Evolutionary conservation across 1,140 invertebrate genomes (phyloP), one percentile per base, ranked within the genome.

Genomic region (Cydia strobilella): DNA sequence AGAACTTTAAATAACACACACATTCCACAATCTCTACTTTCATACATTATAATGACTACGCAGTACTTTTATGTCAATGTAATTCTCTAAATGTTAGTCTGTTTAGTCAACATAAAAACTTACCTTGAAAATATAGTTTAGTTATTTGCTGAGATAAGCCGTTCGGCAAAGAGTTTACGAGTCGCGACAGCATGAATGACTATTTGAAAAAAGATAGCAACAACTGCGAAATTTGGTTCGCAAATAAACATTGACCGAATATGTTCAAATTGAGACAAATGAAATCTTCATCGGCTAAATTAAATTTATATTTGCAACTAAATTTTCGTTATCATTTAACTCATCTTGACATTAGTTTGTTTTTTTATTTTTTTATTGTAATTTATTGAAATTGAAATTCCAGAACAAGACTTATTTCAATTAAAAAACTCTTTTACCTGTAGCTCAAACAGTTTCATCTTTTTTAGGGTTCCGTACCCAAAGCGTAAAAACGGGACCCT

Each of bases 41-140:
- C 7, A 35, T 35, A 35, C 3, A 2, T 27, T 27, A 27, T 6
- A 39, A 75, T 59, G 12, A 54, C n/a, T 31, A 75, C 15, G 80
- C n/a, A 48, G 3, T 77, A 77, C 31, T 66, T 62, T 59, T 54
- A 74, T 39, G 23, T 65, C 18, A 10, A 18, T 51, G 12, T 18
- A n/a, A 18, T 18, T 15, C n/a, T n/a, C n/a, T n/a, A n/a, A n/a
- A n/a, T n/a, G n/a, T n/a, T n/a, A n/a, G 15, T 18, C 5, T 10
- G 10, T 59, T 23, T 59, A 45, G 13, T 63, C 74, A 71, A 72
- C 66, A 74, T 20, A 25, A 35, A 75, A 85, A 93, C 90, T 90
- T 94, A 95, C 95, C 94, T 94, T 93, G 94, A 81, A 94, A 95
- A 84, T 95, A 95, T 74, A 94, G 80, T 78, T 94, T 94, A n/a